These are phyloP conservation scores for Plusia festucae DNA, from an alignment of 2,888 invertebrate species.

Conservation along the genomic window DNA sequence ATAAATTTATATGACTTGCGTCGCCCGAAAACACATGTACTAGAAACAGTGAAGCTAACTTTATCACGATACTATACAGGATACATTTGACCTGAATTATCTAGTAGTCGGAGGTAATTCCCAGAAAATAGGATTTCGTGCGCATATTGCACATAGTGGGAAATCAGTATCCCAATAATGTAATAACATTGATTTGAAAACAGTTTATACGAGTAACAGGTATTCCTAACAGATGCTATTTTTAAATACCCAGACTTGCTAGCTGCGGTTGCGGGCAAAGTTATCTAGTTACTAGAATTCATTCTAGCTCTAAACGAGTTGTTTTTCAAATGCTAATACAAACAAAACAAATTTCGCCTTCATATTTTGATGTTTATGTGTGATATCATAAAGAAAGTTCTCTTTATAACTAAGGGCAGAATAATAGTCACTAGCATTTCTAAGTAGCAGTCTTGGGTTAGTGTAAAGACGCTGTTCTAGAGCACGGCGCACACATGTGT, in stretches of 20 bases:
- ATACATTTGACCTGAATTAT: neutral
- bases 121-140: neutral
- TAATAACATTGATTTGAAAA: neutral
- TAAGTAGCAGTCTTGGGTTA: too few species aligned
- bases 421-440: too few species aligned
- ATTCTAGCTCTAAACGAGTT: constrained; percentile 2
- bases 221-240: neutral
- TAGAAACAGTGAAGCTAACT: neutral
- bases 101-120: neutral
- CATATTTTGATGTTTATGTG: neutral
- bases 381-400: too few species aligned
- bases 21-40: neutral
- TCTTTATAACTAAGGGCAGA: too few species aligned
- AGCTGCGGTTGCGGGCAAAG: neutral
- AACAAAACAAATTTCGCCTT: neutral
- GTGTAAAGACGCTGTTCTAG: too few species aligned
- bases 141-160: neutral
- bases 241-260: too few species aligned
- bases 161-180: neutral
- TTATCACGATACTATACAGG: constrained; percentile 1
- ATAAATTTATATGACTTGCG: constrained; percentile 22
- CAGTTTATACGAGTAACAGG: neutral
- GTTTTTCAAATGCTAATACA: neutral
- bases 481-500: too few species aligned
- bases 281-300: constrained; percentile 4